Conservation (phyloP, 2,888 invertebrate species). For the Ectropis crepuscularia region DNA sequence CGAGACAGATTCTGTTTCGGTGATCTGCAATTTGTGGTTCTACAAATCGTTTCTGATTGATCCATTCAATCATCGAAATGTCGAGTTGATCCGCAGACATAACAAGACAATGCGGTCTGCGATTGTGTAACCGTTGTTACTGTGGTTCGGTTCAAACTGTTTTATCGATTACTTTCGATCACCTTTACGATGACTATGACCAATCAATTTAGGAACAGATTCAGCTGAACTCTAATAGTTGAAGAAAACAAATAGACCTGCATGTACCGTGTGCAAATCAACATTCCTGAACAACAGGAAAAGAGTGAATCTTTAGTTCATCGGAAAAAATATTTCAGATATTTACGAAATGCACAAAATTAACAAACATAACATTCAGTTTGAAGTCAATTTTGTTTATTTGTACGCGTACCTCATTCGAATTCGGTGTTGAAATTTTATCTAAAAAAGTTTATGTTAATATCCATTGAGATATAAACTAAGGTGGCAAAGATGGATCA, state of each 20-base stretch:
- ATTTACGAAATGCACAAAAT: slow-evolving; percentile 29
- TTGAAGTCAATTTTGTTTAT: slow-evolving; percentile 27
- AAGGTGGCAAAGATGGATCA: too few relatives aligned
- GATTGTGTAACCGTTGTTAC: slow-evolving; percentile 30
- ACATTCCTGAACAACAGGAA: slow-evolving; percentile 34
- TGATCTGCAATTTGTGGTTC: slow-evolving; percentile 23
- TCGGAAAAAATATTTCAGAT: slow-evolving; percentile 31
- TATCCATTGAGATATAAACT: too few relatives aligned
- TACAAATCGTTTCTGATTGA: slow-evolving; percentile 24
- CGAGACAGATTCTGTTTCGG: slow-evolving; percentile 26
- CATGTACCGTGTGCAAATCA: slow-evolving; percentile 39
- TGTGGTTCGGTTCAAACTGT: slow-evolving; percentile 15
- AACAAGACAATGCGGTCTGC: slow-evolving; percentile 25
- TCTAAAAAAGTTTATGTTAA: too few relatives aligned
- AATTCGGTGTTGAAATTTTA: neutral
- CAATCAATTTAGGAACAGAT: slow-evolving; percentile 12
- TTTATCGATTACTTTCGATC: slow-evolving; percentile 22
- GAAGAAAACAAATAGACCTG: slow-evolving; percentile 30
- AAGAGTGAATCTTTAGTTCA: slow-evolving; percentile 33
- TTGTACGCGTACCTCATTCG: slow-evolving; percentile 3
- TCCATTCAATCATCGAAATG: slow-evolving; percentile 12
- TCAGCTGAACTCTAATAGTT: slow-evolving; percentile 13
- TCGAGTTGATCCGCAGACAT: slow-evolving; percentile 20
- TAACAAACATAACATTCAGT: slow-evolving; percentile 31
- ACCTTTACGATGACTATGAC: slow-evolving; percentile 32